Evolutionary conservation across 2,888 invertebrate species (phyloP).

Genomic region (Drosophila rellima): DNA sequence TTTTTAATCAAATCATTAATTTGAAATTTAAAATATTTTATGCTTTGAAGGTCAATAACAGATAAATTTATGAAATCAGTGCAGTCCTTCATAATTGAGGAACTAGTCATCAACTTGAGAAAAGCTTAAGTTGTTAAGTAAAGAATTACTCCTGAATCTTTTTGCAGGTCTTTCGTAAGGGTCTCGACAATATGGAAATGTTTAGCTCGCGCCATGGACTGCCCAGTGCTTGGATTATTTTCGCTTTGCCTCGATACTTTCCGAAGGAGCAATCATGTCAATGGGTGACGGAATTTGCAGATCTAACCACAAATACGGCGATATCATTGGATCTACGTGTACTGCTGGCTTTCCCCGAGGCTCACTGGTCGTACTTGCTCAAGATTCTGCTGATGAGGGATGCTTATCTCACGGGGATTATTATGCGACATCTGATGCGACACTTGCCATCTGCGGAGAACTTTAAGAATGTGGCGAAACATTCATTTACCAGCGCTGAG

Average conservation of each 20-base stretch:
- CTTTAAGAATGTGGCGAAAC: constrained; percentile 83
- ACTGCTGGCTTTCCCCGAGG: constrained; percentile 91
- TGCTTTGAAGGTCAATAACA: too few relatives aligned
- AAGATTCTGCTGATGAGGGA: constrained; percentile 92
- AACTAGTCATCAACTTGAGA: too few relatives aligned
- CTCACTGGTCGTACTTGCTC: constrained; percentile 91
- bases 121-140: too few relatives aligned
- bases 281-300: constrained; percentile 85
- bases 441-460: constrained; percentile 86
- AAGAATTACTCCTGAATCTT: neutral
- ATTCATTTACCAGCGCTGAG: constrained; percentile 84
- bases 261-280: constrained; percentile 85
- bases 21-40: too few relatives aligned
- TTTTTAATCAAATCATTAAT: too few relatives aligned
- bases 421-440: constrained; percentile 87
- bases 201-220: constrained; percentile 87
- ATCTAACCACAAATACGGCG: constrained; percentile 88
- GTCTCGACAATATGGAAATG: constrained; percentile 87
- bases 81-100: too few relatives aligned
- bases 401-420: constrained; percentile 88
- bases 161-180: constrained; percentile 87
- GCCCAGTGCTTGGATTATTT: constrained; percentile 90
- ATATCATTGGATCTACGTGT: constrained; percentile 91
- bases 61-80: too few relatives aligned
- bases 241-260: constrained; percentile 89